Evolutionary conservation across 2,888 invertebrate genomes (phyloP).

Genomic region (Spicauda simplicius): DNA sequence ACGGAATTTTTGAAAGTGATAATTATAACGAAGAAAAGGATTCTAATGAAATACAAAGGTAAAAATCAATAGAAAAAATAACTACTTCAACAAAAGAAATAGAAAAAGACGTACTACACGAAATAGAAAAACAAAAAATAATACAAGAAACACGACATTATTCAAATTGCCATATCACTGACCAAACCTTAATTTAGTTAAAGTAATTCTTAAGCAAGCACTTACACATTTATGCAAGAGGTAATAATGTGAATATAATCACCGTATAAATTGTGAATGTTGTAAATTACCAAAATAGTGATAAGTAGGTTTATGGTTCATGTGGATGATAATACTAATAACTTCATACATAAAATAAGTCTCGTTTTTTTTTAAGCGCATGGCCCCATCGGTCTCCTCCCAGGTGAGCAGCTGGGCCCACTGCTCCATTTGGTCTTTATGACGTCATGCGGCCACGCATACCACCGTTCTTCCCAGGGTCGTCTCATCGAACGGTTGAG

Average conservation of each 20-base stretch:
- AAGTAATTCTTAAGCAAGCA: slow-evolving; percentile 56
- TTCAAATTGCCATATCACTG: slow-evolving; percentile 39
- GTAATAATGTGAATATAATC: slow-evolving; percentile 60
- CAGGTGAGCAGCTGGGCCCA: too few species aligned
- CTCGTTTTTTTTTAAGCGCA: too few species aligned
- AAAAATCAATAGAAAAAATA: neutral
- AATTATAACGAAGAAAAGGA: too few species aligned
- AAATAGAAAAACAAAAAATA: neutral
- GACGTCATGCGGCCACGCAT: too few species aligned
- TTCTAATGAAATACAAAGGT: neutral
- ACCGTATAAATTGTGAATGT: slow-evolving; percentile 57
- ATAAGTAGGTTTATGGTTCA: slow-evolving; percentile 38
- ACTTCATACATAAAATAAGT: neutral
- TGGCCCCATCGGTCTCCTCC: too few species aligned
- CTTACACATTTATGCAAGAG: slow-evolving; percentile 58
- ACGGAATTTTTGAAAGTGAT: too few species aligned
- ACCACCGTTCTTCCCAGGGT: too few species aligned
- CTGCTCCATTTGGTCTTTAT: too few species aligned
- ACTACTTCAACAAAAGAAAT: neutral
- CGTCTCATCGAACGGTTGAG: too few species aligned
- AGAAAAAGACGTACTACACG: neutral
- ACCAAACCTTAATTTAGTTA: slow-evolving; percentile 31
- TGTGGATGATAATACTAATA: slow-evolving; percentile 11
- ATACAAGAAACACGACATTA: slow-evolving; percentile 6
- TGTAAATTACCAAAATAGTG: slow-evolving; percentile 59